Evolutionary conservation across 2,113 vertebrate species (phyloP), one percentile per base, ranked within the genome.

Genomic region (Antigone vipio): DNA sequence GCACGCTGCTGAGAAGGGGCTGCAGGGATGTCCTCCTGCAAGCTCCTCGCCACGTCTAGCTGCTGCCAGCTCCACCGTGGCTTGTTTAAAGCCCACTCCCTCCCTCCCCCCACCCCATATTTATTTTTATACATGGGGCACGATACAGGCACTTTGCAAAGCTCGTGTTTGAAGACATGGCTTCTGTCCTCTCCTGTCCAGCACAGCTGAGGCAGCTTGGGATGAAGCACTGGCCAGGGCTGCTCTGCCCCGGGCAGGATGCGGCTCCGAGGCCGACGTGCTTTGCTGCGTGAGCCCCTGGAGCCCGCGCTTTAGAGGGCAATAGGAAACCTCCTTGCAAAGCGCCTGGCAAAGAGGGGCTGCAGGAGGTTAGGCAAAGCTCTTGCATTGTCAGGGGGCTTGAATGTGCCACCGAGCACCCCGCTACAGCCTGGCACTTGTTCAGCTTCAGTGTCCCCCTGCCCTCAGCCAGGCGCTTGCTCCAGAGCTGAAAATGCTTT

Each of bases 71-170:
- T 75, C 67, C 35, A 5, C 9, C 64, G 64, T 50, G 30, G 20
- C n/a, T 34, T 6, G 9, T 42, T 19, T 27, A 47, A 47, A 76
- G 7, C n/a, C 19, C 56, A 4, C 9, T 19, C 9, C 38, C 12
- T 34, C 59, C 2, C 6, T 44, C 68, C 4, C 0, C 1, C 0
- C 23, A 22, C 12, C 47, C 5, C 2, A 24, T 22, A 40, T 34
- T 19, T 13, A 2, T 27, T 89, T 85, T 73, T 68, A 4, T 9
- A 8, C 24, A 2, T 3, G 1, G 9, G 32, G 22, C 30, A 19
- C 0, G 1, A 6, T 2, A 6, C 11, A 32, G 40, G 40, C 24
- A 1, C 53, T 17, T 32, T 5, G 34, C 26, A 42, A 52, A 50
- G 45, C 42, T 50, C 40, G 0, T 5, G 9, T 18, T 11, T 83